phyloP scores from a whole-genome alignment of 2,888 invertebrate genomes.

The Eutolmus rufibarbis region DNA sequence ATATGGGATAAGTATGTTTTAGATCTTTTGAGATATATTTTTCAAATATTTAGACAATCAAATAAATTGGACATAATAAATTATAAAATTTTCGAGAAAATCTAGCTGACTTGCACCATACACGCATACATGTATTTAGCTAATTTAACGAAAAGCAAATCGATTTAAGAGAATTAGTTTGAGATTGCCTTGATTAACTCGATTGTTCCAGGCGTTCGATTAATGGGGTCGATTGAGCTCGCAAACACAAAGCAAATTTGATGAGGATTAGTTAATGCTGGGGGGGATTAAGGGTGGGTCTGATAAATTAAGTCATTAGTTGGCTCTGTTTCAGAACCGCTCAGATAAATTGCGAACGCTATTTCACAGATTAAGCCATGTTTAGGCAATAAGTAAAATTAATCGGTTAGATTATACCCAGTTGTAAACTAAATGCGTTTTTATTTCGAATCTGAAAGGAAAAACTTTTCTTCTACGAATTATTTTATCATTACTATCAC shows the following conservation, averaged over 20 bases:
- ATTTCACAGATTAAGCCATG: conserved; percentile 32
- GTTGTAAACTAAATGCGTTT: conserved; percentile 1
- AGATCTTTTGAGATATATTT: not conserved
- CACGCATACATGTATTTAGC: not conserved
- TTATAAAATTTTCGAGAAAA: not conserved
- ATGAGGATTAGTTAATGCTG: conserved; percentile 49
- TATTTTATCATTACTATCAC: not conserved
- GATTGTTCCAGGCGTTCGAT: conserved; percentile 51
- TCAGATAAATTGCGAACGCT: conserved; percentile 48
- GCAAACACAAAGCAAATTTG: conserved; percentile 50
- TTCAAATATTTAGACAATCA: too few species aligned
- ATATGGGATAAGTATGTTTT: not conserved
- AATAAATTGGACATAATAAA: not conserved
- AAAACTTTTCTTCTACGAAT: not conserved
- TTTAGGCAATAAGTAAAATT: conserved; percentile 39
- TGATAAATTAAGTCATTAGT: conserved; percentile 65
- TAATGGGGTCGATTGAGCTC: conserved; percentile 51
- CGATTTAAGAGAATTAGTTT: conserved; percentile 21
- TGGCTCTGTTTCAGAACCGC: conserved; percentile 52
- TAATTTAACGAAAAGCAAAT: not conserved
- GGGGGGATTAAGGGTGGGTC: conserved; percentile 53
- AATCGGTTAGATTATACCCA: conserved; percentile 24
- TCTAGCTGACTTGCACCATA: not conserved
- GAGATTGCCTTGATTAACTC: conserved; percentile 56
- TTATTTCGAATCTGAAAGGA: not conserved